These are phyloP conservation scores for Palythoa heliodiscus DNA, from an alignment of 92 coral and sea anemone genomes.

Conservation along the genomic window DNA sequence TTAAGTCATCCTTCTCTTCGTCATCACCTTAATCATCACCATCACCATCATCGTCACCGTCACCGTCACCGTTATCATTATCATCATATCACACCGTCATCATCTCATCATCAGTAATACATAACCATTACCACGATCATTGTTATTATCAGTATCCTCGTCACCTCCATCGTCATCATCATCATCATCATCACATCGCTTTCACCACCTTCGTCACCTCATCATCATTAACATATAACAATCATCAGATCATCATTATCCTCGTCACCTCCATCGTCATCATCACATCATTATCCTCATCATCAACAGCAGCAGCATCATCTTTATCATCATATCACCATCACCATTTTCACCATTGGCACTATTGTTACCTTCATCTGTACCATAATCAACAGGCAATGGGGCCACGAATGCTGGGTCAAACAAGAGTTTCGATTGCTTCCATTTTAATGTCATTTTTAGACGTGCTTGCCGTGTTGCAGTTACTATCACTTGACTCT, in stretches of 20 bases:
- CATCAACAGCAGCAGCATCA: neutral
- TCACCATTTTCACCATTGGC: neutral
- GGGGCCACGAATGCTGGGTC: neutral
- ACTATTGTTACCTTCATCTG: neutral
- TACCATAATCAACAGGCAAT: too few relatives aligned
- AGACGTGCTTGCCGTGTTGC: constrained; percentile 23
- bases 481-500: constrained; percentile 30
- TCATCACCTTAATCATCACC: neutral
- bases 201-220: neutral
- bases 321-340: neutral
- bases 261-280: neutral
- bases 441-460: constrained; percentile 3
- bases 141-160: neutral
- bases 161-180: neutral
- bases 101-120: neutral
- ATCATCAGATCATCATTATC: neutral
- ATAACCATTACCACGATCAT: neutral
- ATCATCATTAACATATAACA: neutral
- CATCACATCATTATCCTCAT: neutral
- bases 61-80: neutral
- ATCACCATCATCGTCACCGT: neutral
- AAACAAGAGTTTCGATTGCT: constrained; percentile 31
- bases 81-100: neutral
- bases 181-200: neutral
- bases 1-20: neutral